phyloP scores from a whole-genome alignment of 1,140 invertebrate genomes.

The Laupala kohalensis region DNA sequence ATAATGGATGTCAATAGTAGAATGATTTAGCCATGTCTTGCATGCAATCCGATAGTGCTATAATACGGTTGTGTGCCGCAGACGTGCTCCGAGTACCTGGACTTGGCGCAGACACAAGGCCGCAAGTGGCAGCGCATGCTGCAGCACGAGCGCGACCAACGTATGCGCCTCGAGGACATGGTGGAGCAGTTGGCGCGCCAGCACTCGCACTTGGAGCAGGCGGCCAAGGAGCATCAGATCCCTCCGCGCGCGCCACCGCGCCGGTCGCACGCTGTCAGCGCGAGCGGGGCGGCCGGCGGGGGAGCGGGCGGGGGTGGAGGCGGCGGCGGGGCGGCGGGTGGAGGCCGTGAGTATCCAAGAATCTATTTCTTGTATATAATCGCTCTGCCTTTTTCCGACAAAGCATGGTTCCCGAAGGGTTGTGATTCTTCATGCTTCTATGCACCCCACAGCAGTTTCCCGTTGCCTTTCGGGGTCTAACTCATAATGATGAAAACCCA shows the following conservation, averaged over 20 bases:
- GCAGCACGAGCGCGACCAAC: constrained; percentile 89
- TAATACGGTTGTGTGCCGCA: constrained; percentile 33
- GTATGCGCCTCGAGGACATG: constrained; percentile 87
- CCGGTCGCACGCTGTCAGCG: constrained; percentile 73
- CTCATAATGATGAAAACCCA: too few relatives aligned
- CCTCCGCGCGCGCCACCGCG: constrained; percentile 23
- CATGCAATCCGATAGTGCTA: neutral
- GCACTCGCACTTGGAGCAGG: constrained; percentile 84
- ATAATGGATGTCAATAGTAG: too few relatives aligned
- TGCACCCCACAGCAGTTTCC: too few relatives aligned
- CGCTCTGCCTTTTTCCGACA: too few relatives aligned
- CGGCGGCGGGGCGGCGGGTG: too few relatives aligned
- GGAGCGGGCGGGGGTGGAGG: constrained; percentile 30
- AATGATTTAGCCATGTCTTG: too few relatives aligned
- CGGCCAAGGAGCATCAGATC: constrained; percentile 38
- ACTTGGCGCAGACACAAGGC: constrained; percentile 71
- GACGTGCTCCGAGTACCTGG: constrained; percentile 82
- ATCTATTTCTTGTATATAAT: too few relatives aligned
- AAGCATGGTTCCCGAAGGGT: too few relatives aligned
- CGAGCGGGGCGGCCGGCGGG: constrained; percentile 74
- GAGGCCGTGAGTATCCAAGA: neutral
- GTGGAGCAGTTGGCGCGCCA: constrained; percentile 94
- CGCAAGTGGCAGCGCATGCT: constrained; percentile 82
- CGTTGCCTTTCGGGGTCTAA: too few relatives aligned
- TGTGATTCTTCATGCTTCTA: too few relatives aligned